Evolutionary conservation across 2,888 invertebrate species (phyloP), one percentile per base, ranked within the genome.

Genomic region (Panzeria rudis): DNA sequence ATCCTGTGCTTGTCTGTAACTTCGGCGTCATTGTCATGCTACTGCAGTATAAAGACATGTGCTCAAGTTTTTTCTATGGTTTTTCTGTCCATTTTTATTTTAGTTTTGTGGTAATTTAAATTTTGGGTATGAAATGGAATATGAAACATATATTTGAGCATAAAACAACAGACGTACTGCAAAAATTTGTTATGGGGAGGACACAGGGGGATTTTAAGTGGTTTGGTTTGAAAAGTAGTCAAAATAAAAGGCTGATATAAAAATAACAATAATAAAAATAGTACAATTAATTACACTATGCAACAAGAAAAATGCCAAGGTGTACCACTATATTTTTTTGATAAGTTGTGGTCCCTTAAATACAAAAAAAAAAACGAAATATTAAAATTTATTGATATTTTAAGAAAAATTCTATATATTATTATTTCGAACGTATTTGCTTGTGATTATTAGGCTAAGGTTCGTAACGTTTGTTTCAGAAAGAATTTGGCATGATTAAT

Each of bases 11-110:
- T 59, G 66, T 56, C 32, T 50, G 20, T 17, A 25, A 47, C 59
- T 54, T 44, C 76, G 69, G 23, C 52, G 17, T 52, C 66, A 71
- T 64, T 56, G 61, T 72, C 29, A 62, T 41, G 62, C 64, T 23
- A 59, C 50, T 82, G 85, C 82, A 78, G 73, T 71, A 29, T 64
- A 32, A 64, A 17, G 79, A 82, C 81, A 82, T 85, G 82, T 82
- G 82, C 61, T 85, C 47, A 75, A 72, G 44, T 68, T 80, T 25
- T 20, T 29, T 25, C 8, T 56, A 2, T n/a, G 9, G 11, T 73
- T 38, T 41, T 54, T 25, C 35, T 15, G 8, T 56, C 32, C 8
- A 7, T 44, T 20, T 72, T 80, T 20, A 4, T 17, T 20, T 6
- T 50, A 9, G 1, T 35, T 23, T 50, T 47, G 1, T n/a, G 52